A percentile compares a stretch with the other conserved stretches of the same genome.
These are phyloP conservation scores for Colius striatus DNA, from an alignment of 2,113 vertebrate species.

Conservation along the genomic window DNA sequence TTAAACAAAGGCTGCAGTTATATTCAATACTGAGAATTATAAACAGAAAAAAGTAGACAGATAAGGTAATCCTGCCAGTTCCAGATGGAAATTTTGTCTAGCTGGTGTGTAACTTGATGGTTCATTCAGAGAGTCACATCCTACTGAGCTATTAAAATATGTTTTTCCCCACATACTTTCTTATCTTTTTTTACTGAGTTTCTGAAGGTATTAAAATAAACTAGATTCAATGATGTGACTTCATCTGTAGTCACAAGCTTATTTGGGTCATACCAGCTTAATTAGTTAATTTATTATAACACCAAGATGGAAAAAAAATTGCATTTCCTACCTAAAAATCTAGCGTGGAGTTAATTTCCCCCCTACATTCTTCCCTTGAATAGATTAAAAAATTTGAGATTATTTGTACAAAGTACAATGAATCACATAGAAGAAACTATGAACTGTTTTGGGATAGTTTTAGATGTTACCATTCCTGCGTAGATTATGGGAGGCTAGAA, in stretches of 20 bases:
- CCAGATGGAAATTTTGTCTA: background rate
- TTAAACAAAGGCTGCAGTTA: background rate
- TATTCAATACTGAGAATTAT: background rate
- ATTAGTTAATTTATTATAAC: background rate
- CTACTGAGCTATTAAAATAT: background rate
- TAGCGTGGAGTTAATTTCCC: no score
- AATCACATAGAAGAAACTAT: no score
- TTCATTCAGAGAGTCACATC: background rate
- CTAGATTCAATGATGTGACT: background rate
- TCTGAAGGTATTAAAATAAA: background rate
- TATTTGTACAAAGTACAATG: no score
- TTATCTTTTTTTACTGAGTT: background rate
- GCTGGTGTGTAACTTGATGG: background rate
- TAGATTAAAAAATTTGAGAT: no score
- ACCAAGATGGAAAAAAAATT: background rate
- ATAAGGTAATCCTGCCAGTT: background rate
- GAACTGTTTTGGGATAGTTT: no score
- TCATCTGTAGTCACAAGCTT: background rate
- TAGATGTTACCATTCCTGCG: no score
- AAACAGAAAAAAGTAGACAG: background rate
- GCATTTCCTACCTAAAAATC: no score
- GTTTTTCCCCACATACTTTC: accelerated
- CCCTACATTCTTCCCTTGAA: no score
- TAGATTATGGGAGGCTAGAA: no score
- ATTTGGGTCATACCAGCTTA: background rate